These are phyloP conservation scores for Actinia tenebrosa DNA, from an alignment of 64 coral and sea anemone genomes.

Conservation along the genomic window DNA sequence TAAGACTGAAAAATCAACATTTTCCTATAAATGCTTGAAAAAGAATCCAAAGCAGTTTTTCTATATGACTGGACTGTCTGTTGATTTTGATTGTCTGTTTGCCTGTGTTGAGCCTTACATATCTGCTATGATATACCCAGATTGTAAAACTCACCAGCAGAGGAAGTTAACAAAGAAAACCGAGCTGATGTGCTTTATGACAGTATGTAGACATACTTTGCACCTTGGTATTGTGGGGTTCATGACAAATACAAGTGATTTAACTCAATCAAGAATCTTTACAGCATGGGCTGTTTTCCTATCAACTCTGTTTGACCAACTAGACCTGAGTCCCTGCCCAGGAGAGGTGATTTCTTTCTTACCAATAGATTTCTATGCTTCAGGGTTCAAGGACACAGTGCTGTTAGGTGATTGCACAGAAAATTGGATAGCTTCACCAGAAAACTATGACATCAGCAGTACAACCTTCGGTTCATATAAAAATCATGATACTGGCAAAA, in stretches of 20 bases:
- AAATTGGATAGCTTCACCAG: conserved; percentile 49
- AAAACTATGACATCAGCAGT: conserved; percentile 49
- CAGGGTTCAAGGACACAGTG: conserved; percentile 59
- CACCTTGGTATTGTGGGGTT: conserved; percentile 63
- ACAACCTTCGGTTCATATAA: conserved; percentile 56
- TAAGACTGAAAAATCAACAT: conserved; percentile 51
- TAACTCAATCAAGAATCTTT: conserved; percentile 68
- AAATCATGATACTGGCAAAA: conserved; percentile 73
- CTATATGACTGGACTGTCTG: conserved; percentile 53
- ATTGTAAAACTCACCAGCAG: conserved; percentile 56
- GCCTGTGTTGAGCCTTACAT: conserved; percentile 53
- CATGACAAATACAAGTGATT: conserved; percentile 52
- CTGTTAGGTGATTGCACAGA: conserved; percentile 43
- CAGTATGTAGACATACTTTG: conserved; percentile 61
- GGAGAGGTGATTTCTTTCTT: conserved; percentile 33
- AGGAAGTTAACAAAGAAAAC: conserved; percentile 67
- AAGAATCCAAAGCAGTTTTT: conserved; percentile 66
- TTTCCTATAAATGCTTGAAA: conserved; percentile 65
- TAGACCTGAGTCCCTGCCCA: conserved; percentile 47
- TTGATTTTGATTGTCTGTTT: conserved; percentile 58
- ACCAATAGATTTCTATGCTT: conserved; percentile 38
- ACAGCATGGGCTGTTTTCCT: conserved; percentile 71
- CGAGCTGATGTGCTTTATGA: conserved; percentile 61
- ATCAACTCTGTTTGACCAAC: conserved; percentile 54
- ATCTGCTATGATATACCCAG: conserved; percentile 46